Conservation (phyloP, 2,113 vertebrate genomes). For the Sporophila hypoxantha region DNA sequence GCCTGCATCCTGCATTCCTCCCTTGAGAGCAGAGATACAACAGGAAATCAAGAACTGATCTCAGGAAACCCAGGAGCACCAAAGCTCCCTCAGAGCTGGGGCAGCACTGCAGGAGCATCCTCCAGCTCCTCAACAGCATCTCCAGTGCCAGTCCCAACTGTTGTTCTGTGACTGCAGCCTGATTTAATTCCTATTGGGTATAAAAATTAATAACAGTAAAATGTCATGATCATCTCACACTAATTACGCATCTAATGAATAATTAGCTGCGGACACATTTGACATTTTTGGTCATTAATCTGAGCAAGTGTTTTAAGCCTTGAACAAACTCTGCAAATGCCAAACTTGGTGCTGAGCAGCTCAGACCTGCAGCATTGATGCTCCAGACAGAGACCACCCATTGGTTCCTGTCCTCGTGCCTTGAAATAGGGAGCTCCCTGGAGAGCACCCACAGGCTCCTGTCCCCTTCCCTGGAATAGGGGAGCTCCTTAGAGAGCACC, state of each 20-base stretch:
- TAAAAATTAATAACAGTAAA: slow-evolving; percentile 83
- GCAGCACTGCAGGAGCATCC: not conserved
- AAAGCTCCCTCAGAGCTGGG: not conserved
- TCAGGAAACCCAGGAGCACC: not conserved
- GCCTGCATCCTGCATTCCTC: not conserved
- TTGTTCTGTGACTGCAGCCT: slow-evolving; percentile 8
- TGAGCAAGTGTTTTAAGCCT: slow-evolving; percentile 70
- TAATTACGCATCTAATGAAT: slow-evolving; percentile 95
- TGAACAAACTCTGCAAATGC: slow-evolving; percentile 28
- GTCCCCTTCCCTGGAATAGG: not conserved
- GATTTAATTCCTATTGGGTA: slow-evolving; percentile 59
- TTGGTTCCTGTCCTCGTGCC: not conserved
- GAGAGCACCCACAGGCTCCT: not conserved
- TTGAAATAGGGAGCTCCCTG: not conserved
- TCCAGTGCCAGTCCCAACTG: not conserved
- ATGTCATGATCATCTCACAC: slow-evolving; percentile 84
- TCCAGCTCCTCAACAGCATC: not conserved
- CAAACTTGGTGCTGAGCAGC: not conserved
- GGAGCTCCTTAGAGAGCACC: not conserved
- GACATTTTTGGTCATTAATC: slow-evolving; percentile 93
- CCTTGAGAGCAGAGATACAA: not conserved
- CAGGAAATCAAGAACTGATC: not conserved
- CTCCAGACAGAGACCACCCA: not conserved
- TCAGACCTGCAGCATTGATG: not conserved
- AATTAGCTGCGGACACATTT: slow-evolving; percentile 91